Evolutionary conservation across 2,113 vertebrate species (phyloP), one percentile per base, ranked within the genome.

Genomic region (Solea senegalensis): DNA sequence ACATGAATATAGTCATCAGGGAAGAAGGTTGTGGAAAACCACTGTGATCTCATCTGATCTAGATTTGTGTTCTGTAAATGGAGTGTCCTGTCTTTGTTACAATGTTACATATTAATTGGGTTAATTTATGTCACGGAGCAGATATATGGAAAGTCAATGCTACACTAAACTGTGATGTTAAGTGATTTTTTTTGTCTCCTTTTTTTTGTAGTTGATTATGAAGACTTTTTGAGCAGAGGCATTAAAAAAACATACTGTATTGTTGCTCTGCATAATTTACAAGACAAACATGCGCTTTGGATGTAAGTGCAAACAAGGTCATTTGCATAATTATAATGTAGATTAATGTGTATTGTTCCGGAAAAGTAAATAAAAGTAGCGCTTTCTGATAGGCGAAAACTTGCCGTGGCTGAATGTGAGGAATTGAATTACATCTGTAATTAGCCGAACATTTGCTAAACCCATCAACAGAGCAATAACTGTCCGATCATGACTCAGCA

Each of bases 11-110:
- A 49, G 0, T 53, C 28, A 26, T 28, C 9, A 8, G 27, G 12
- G 11, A 65, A 27, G 14, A 51, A 44, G 69, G 57, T 59, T 51
- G 44, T 4, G 13, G 7, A 55, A 48, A 64, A 52, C 14, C 43
- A n/a, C 3, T 21, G 34, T 8, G 48, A 65, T 27, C 41, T 63
- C 14, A 41, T 1, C 65, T 51, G 40, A 69, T 26, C 3, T 21
- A 7, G 15, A 27, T 45, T 68, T 54, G n/a, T 51, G 21, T 75
- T 65, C 41, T 3, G 27, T 54, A 2, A 59, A 67, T 58, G 21
- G 13, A 64, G 27, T 43, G 0, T 4, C 12, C 1, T 34, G 13
- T 3, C 7, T 40, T 60, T 57, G 67, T 11, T 40, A 55, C 11
- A 45, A 9, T 15, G 10, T 55, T 13, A n/a, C 4, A 28, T 49